phyloP scores from a whole-genome alignment of 2,113 vertebrate genomes.

The Dicaeum eximium region DNA sequence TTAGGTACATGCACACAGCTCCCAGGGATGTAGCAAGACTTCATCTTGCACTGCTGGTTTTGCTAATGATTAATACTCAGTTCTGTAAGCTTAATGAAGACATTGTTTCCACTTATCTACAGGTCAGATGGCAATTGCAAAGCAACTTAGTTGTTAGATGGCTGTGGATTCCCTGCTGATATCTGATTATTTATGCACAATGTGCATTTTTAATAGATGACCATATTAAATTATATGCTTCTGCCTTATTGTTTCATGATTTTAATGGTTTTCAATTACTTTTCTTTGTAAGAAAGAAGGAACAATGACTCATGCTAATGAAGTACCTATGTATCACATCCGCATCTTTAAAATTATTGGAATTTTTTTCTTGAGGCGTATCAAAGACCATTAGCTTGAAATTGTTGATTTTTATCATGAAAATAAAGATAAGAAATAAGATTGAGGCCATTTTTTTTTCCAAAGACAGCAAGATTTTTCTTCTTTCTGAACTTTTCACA shows the following conservation, averaged over 20 bases:
- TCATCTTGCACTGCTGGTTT: neutral
- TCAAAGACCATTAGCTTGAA: neutral
- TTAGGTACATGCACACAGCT: neutral
- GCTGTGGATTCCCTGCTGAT: conserved; percentile 15
- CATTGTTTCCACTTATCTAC: conserved; percentile 21
- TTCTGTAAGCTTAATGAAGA: conserved; percentile 33
- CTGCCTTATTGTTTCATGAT: neutral
- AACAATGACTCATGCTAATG: neutral
- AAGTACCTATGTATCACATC: neutral
- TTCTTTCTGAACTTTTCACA: neutral
- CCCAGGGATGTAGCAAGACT: neutral
- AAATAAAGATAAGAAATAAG: neutral
- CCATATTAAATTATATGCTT: neutral
- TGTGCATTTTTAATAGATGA: conserved; percentile 9
- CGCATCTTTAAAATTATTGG: neutral
- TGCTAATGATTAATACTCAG: conserved; percentile 10
- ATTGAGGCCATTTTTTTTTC: neutral
- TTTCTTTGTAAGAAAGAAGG: neutral
- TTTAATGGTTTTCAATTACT: neutral
- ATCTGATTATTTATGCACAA: conserved; percentile 11
- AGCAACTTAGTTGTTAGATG: neutral
- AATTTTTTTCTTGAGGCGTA: neutral
- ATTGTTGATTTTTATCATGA: neutral
- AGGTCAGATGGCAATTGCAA: conserved; percentile 37
- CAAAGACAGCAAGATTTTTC: neutral